Conservation (phyloP, 1,140 invertebrate genomes). For the Campoletis sonorensis region DNA sequence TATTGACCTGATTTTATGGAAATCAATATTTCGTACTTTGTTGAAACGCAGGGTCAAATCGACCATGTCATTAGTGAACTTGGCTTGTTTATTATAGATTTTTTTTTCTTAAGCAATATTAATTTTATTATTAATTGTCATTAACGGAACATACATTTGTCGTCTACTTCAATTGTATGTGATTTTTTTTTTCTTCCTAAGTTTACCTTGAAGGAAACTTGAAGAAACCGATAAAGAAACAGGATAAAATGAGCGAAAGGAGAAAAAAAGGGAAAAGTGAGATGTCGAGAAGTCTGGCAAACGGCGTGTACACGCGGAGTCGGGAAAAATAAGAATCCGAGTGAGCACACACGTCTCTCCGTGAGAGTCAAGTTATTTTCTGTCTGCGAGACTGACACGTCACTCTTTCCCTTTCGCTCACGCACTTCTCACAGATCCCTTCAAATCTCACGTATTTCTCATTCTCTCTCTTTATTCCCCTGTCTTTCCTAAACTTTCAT, state of each 20-base stretch:
- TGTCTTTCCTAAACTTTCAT: too few relatives aligned
- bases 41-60: too few relatives aligned
- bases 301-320: background rate
- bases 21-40: background rate
- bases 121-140: too few relatives aligned
- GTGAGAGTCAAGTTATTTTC: conserved; percentile 20
- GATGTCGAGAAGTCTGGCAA: background rate
- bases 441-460: conserved; percentile 9
- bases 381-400: conserved; percentile 21
- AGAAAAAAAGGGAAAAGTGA: background rate
- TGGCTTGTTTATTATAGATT: too few relatives aligned
- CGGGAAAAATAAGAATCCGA: background rate
- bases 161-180: too few relatives aligned
- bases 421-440: background rate
- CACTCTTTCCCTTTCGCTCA: conserved; percentile 24
- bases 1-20: background rate
- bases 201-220: conserved; percentile 3
- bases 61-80: too few relatives aligned
- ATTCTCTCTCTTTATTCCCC: background rate
- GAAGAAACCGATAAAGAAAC: background rate
- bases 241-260: background rate
- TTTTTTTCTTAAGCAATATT: too few relatives aligned
- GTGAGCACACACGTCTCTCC: conserved; percentile 11
- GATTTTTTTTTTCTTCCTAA: background rate
- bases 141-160: too few relatives aligned